Percentiles rank a stretch among this genome's conserved stretches.
Evolutionary conservation across 1,140 invertebrate genomes (phyloP).

Genomic region (Sitophilus oryzae): DNA sequence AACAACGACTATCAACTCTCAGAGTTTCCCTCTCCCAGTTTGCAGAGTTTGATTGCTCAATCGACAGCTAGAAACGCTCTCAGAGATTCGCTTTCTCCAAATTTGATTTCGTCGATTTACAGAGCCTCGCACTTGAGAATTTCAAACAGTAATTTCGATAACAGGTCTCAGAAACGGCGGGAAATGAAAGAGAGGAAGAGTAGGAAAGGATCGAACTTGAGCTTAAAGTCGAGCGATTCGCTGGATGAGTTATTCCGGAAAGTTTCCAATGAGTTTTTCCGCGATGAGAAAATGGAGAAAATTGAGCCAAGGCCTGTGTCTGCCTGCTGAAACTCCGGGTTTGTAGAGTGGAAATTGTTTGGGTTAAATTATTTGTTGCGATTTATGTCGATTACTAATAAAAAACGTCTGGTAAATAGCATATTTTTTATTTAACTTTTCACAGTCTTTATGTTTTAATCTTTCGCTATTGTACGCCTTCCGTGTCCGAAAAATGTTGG

Average conservation of each 20-base stretch:
- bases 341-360: too few relatives aligned
- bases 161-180: not conserved
- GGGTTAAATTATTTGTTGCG: too few relatives aligned
- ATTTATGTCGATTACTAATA: too few relatives aligned
- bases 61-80: not conserved
- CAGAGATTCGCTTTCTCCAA: conserved; percentile 11
- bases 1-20: conserved; percentile 2
- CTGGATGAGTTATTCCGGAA: conserved; percentile 13
- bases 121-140: conserved; percentile 7
- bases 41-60: conserved; percentile 20
- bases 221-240: conserved; percentile 9
- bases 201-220: not conserved
- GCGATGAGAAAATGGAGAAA: not conserved
- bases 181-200: not conserved
- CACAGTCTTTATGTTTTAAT: too few relatives aligned
- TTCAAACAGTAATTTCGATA: conserved; percentile 6
- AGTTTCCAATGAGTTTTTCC: conserved; percentile 9
- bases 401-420: too few relatives aligned
- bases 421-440: too few relatives aligned
- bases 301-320: too few relatives aligned
- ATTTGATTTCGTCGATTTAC: conserved; percentile 18
- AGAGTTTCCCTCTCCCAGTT: conserved; percentile 17
- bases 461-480: too few relatives aligned
- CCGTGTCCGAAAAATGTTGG: too few relatives aligned
- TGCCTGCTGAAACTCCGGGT: too few relatives aligned